Percentiles rank a stretch among this genome's conserved stretches.
Evolutionary conservation across 1,140 invertebrate genomes (phyloP).

Genomic region (Philotrypesis tridentata): DNA sequence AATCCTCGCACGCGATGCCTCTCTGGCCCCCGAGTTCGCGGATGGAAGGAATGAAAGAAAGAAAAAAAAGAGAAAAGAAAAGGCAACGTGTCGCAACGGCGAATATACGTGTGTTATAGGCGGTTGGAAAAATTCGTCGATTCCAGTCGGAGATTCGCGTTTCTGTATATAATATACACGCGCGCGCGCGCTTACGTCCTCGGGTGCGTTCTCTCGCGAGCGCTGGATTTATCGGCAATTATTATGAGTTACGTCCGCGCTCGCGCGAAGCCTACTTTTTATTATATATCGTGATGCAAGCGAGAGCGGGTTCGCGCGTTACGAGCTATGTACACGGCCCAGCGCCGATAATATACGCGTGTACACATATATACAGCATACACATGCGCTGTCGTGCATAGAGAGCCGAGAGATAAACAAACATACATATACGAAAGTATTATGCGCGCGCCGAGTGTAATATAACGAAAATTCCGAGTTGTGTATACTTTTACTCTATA

Average conservation of each 20-base stretch:
- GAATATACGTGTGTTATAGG: no score
- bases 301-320: slow-evolving; percentile 39
- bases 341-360: no score
- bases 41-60: not conserved
- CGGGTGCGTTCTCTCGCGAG: not conserved
- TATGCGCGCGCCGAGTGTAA: no score
- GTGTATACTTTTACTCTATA: no score
- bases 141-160: not conserved
- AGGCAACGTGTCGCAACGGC: not conserved
- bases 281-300: slow-evolving; percentile 29
- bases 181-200: no score
- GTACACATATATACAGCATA: not conserved
- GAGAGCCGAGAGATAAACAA: not conserved
- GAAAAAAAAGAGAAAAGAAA: no score
- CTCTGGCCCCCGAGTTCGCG: not conserved
- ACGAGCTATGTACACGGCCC: slow-evolving; percentile 18
- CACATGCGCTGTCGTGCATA: not conserved
- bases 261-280: slow-evolving; percentile 21
- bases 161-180: no score
- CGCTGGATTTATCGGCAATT: slow-evolving; percentile 31
- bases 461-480: no score
- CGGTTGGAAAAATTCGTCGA: slow-evolving; percentile 2
- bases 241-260: slow-evolving; percentile 18
- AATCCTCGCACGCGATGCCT: not conserved
- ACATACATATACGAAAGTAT: no score